Conservation (phyloP, 1,140 invertebrate species). For the Caenorhabditis briggsae region DNA sequence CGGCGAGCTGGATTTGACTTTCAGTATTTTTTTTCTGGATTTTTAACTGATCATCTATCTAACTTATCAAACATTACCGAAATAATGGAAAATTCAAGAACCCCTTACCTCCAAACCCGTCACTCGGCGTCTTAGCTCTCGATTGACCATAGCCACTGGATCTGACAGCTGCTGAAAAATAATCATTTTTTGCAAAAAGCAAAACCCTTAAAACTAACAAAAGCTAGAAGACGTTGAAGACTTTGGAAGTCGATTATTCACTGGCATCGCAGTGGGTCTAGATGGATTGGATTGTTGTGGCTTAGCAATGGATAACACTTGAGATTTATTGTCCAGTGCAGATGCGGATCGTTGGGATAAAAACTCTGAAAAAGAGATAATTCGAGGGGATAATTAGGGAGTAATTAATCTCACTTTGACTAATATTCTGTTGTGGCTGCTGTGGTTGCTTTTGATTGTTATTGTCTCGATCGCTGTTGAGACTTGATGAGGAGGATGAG, state of each 20-base stretch:
- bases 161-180: constrained; percentile 11
- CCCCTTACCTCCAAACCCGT: constrained; percentile 32
- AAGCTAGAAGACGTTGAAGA: constrained; percentile 30
- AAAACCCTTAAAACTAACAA: neutral
- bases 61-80: too few species aligned
- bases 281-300: constrained; percentile 1
- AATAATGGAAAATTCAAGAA: neutral
- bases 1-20: too few species aligned
- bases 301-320: neutral
- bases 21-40: too few species aligned
- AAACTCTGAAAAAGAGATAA: neutral
- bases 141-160: constrained; percentile 20
- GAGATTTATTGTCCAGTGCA: constrained; percentile 12
- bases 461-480: constrained; percentile 33
- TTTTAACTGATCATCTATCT: neutral
- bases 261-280: neutral
- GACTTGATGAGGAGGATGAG: constrained; percentile 23
- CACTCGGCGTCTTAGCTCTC: constrained; percentile 10
- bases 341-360: constrained; percentile 19
- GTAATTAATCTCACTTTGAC: constrained; percentile 22
- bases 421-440: neutral
- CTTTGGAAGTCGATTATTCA: constrained; percentile 34
- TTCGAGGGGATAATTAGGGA: neutral
- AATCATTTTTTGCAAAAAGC: neutral
- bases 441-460: constrained; percentile 26